A percentile compares a stretch with the other conserved stretches of the same genome.
Evolutionary conservation across 1,140 invertebrate genomes (phyloP).

Genomic region (Pteromalus puparum): DNA sequence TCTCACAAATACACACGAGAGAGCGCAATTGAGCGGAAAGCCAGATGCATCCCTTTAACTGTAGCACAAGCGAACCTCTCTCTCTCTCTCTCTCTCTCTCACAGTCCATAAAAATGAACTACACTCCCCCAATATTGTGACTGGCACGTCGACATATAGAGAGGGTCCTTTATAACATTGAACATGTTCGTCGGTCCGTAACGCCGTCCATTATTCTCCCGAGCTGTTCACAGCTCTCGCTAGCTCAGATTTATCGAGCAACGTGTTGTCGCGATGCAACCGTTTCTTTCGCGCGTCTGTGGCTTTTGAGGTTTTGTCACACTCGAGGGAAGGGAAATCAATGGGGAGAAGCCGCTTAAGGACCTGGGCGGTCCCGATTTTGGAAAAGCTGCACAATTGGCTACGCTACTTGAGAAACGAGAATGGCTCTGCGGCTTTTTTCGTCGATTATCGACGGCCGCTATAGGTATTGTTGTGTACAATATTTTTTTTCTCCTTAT

Average conservation of each 20-base stretch:
- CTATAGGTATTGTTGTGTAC: too few species aligned
- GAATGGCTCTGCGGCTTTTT: conserved; percentile 13
- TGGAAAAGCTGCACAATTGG: conserved; percentile 23
- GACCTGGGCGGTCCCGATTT: conserved; percentile 33
- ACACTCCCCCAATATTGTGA: conserved; percentile 71
- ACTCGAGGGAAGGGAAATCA: conserved; percentile 14
- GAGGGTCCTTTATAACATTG: conserved; percentile 55
- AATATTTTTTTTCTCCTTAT: conserved; percentile 13
- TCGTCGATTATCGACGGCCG: conserved; percentile 44
- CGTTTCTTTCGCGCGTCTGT: conserved; percentile 57
- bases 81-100: too few species aligned
- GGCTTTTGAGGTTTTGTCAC: conserved; percentile 64
- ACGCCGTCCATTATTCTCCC: conserved; percentile 64
- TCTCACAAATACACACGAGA: too few species aligned
- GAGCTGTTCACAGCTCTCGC: conserved; percentile 47
- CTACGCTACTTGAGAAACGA: conserved; percentile 34
- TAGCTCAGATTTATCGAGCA: conserved; percentile 61
- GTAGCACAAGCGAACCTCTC: conserved; percentile 16
- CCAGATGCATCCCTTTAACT: conserved; percentile 50
- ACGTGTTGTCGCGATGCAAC: conserved; percentile 50
- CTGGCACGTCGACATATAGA: conserved; percentile 63
- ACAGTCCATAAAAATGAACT: conserved; percentile 8
- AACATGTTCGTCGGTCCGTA: conserved; percentile 64
- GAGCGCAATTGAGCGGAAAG: conserved; percentile 37
- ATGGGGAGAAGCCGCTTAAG: background rate